Base-by-base conservation (phyloP, 64 coral and sea anemone genomes). In the Pachyseris speciosa region DNA sequence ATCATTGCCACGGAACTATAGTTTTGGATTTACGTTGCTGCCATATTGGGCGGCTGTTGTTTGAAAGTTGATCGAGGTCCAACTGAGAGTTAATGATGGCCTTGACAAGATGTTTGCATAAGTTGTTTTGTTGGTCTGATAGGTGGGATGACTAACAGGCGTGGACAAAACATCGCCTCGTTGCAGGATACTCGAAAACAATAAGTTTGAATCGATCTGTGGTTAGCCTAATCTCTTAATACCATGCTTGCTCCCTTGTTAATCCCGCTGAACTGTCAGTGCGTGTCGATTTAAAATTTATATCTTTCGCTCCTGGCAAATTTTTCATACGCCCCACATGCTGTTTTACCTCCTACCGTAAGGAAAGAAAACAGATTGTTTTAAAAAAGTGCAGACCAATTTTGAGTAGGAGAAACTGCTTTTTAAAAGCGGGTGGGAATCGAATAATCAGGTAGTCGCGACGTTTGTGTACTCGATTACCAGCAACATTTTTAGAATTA, bases 91-190 rank as follows among this genome's bases (percentile, higher is more conserved):
- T 81, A 63, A 81, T 81, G 51, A 60, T 61, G 39, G 22, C 33
- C 36, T 61, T 81, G 77, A 81, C 77, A 81, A 81, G 77, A 81
- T 81, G 51, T 81, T 63, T 81, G 53, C 55, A 81, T 81, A 61
- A 61, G 77, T 81, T 81, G 40, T 63, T 61, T 51, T 81, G 52
- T 81, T 63, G 19, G 3, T 1, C 5, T 58, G 52, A 81, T 61
- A 53, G 77, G 20, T 81, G 77, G 77, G 51, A 11, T 31, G 77
- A 5, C 24, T 19, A 24, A 78, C 49, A 57, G 75, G 49, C 75
- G 15, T 38, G 77, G 8, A 37, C 24, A 39, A 59, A 30, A 63
- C 15, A 10, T 61, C 53, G 37, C 77, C 32, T 30, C 77, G 48
- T 60, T 25, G 36, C 51, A 15, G 53, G 19, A 52, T 17, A 40